These are phyloP conservation scores for Biston stratarius DNA, from an alignment of 2,888 invertebrate species.

Conservation along the genomic window DNA sequence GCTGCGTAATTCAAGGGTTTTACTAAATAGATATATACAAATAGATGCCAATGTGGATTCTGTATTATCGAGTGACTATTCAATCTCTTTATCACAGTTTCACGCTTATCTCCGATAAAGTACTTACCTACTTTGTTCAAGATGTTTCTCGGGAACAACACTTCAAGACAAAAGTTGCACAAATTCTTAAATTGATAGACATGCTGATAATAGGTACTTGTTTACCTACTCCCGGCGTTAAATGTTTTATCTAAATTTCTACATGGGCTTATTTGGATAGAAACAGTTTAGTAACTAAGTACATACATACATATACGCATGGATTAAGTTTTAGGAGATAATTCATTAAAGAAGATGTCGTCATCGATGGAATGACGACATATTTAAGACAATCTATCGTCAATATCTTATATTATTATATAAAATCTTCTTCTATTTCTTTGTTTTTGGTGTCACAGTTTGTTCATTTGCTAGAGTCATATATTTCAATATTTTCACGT, in stretches of 20 bases:
- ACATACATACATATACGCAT: no score
- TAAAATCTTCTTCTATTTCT: no score
- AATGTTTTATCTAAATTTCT: constrained; percentile 6
- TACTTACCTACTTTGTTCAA: constrained; percentile 15
- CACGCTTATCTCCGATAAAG: constrained; percentile 24
- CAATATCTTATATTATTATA: no score
- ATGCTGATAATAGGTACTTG: background rate
- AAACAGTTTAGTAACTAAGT: background rate
- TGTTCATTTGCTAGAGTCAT: no score
- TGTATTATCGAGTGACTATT: constrained; percentile 20
- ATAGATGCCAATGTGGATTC: constrained; percentile 13
- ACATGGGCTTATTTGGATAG: background rate
- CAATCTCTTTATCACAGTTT: constrained; percentile 18
- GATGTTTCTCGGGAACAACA: constrained; percentile 17
- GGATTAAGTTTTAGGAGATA: no score
- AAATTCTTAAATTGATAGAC: constrained; percentile 16
- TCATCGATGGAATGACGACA: no score
- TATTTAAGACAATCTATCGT: no score
- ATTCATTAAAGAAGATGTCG: no score
- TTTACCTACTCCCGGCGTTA: background rate
- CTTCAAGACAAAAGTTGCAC: constrained; percentile 27
- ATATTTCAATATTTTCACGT: no score
- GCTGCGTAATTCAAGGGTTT: background rate
- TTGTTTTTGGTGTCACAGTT: no score
- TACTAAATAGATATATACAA: background rate